These are phyloP conservation scores for Myotis yumanensis DNA, from an alignment of 2,113 vertebrate species.

Conservation along the genomic window DNA sequence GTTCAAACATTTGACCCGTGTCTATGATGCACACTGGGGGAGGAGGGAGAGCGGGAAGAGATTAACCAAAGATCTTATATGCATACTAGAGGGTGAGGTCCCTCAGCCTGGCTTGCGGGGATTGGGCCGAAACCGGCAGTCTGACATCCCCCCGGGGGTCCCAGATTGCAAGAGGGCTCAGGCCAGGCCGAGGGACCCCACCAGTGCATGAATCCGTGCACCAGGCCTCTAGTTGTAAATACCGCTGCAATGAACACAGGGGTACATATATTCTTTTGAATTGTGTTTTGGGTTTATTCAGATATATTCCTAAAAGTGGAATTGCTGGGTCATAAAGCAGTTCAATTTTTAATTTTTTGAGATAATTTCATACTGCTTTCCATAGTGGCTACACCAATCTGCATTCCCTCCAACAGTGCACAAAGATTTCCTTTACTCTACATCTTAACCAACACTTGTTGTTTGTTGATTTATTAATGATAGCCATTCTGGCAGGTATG, in stretches of 20 bases:
- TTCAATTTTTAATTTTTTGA: not conserved
- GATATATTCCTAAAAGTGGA: not conserved
- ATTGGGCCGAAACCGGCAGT: no score
- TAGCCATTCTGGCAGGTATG: not conserved
- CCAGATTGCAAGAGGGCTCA: no score
- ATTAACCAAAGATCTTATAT: no score
- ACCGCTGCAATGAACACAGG: not conserved
- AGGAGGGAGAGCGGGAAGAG: no score
- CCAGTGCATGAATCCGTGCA: no score
- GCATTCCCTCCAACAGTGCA: not conserved
- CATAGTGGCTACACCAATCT: not conserved
- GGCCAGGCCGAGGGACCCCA: no score
- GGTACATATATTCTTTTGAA: not conserved
- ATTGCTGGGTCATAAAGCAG: not conserved
- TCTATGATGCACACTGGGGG: no score
- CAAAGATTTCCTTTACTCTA: not conserved
- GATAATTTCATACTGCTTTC: not conserved
- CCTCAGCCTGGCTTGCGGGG: no score
- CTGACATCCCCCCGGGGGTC: no score
- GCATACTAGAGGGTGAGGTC: no score
- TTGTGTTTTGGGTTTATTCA: not conserved
- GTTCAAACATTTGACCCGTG: no score
- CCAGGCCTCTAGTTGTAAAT: not conserved
- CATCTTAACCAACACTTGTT: not conserved
- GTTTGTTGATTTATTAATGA: not conserved